These are phyloP conservation scores for Hassar affinis DNA, from an alignment of 2,113 vertebrate genomes.

Conservation along the genomic window DNA sequence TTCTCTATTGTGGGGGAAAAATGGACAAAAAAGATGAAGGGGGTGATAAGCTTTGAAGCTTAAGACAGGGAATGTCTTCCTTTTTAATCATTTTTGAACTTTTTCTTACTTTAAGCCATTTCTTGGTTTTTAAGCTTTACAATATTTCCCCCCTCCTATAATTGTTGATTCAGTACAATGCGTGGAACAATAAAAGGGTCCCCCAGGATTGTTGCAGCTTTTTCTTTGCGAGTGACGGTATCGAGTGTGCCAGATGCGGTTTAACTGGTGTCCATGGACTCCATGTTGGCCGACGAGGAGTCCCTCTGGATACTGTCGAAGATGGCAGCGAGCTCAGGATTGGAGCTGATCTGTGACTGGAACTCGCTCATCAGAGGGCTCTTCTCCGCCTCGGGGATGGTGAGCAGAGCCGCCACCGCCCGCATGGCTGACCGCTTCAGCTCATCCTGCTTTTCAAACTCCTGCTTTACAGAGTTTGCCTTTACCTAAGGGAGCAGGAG, in stretches of 20 bases:
- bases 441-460: slow-evolving; percentile 99
- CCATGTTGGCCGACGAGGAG: slow-evolving; percentile 95
- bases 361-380: slow-evolving; percentile 98
- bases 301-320: slow-evolving; percentile 99
- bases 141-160: slow-evolving; percentile 70
- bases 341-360: slow-evolving; percentile 98
- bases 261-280: slow-evolving; percentile 99
- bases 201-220: slow-evolving; percentile 56
- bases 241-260: slow-evolving; percentile 20
- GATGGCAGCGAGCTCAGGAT: slow-evolving; percentile 96
- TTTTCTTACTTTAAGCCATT: slow-evolving; percentile 72
- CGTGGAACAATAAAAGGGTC: slow-evolving; percentile 83
- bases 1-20: slow-evolving; percentile 50
- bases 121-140: slow-evolving; percentile 53
- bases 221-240: slow-evolving; percentile 55
- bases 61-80: slow-evolving; percentile 52
- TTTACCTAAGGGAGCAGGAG: slow-evolving; percentile 81
- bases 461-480: slow-evolving; percentile 97
- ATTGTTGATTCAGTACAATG: slow-evolving; percentile 91
- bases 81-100: slow-evolving; percentile 61
- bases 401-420: slow-evolving; percentile 93
- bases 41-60: slow-evolving; percentile 78
- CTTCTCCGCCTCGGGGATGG: slow-evolving; percentile 99
- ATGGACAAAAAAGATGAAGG: slow-evolving; percentile 78
- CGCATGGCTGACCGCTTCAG: slow-evolving; percentile 96